Conservation (phyloP, 2,797 vertebrate species). For the Sardinella longiceps region DNA sequence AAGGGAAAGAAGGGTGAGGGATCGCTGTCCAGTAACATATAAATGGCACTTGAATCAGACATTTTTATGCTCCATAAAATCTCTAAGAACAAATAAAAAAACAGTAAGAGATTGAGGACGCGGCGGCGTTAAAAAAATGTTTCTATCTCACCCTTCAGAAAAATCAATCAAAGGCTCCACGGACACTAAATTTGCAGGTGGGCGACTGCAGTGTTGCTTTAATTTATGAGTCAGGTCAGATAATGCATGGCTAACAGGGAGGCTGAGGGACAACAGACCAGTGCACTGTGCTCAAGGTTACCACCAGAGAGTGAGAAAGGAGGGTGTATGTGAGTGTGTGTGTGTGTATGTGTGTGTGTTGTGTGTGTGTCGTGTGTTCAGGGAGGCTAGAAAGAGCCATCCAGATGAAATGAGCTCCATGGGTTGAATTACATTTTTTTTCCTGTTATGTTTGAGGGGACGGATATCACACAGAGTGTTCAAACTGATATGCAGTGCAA, state of each 20-base stretch:
- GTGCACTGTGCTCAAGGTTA: slow-evolving; percentile 47
- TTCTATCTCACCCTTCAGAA: slow-evolving; percentile 16
- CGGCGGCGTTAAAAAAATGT: neutral
- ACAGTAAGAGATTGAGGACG: neutral
- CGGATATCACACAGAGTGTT: slow-evolving; percentile 34
- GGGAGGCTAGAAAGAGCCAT: slow-evolving; percentile 15
- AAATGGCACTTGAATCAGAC: neutral
- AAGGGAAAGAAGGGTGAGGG: neutral
- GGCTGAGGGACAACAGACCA: slow-evolving; percentile 8
- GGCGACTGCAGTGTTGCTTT: slow-evolving; percentile 2
- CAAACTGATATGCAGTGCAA: slow-evolving; percentile 40
- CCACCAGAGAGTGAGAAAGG: neutral
- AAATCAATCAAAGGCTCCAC: slow-evolving; percentile 11
- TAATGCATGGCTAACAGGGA: slow-evolving; percentile 1
- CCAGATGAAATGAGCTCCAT: slow-evolving; percentile 35
- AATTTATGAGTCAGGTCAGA: slow-evolving; percentile 17
- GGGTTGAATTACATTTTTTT: slow-evolving; percentile 48
- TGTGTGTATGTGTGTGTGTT: slow-evolving; percentile 38
- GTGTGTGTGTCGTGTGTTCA: slow-evolving; percentile 31
- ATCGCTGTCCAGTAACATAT: neutral
- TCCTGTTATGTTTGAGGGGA: slow-evolving; percentile 39
- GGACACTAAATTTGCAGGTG: neutral
- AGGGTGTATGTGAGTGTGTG: slow-evolving; percentile 42
- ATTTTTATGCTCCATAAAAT: slow-evolving; percentile 14
- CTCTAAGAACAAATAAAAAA: slow-evolving; percentile 14